Base-by-base conservation (phyloP, 92 coral and sea anemone genomes). In the Pocillopora grandis region DNA sequence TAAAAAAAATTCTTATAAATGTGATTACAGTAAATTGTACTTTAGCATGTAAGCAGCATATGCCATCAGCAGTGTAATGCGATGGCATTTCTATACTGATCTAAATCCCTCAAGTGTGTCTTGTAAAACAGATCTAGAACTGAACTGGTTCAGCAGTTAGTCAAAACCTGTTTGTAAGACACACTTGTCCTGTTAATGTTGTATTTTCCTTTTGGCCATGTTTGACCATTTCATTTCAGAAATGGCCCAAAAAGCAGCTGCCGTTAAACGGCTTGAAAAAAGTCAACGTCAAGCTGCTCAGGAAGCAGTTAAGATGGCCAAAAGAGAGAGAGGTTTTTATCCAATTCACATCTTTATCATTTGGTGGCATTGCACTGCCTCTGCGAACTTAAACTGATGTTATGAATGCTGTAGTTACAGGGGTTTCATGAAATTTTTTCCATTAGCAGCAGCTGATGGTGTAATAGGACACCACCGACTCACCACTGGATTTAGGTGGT, bases 251-350 rank as follows among this genome's bases (percentile, higher is more conserved):
- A 87, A 80, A 66, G 86, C 89, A 68, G 89, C 82, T 42, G 92
- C 76, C 80, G 83, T 58, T 33, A 90, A 80, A 89, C 82, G 93
- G 85, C 92, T 87, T 58, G 87, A 81, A 91, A 95, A 95, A 88
- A 71, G 89, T 59, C 98, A 95, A 76, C 95, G 91, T 70, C 93
- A 92, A 87, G 94, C 92, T 90, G 92, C 85, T 76, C 64, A 88
- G 82, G 91, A 95, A 80, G 94, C 89, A 64, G 90, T 92, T 78
- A 94, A 85, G 78, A 89, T 88, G 86, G 93, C 98, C 80, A 95
- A 95, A 92, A 88, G 91, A 86, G 94, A 92, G 90, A 86, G 88
- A 90, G 87, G 91, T 87, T 62, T 82, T 82, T 82, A 82, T 82
- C 10, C 72, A 82, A 60, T 82, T 73, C 74, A 72, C 58, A 61